A percentile compares a stretch with the other conserved stretches of the same genome.
These are phyloP conservation scores for Gila orcuttii DNA, from an alignment of 2,113 vertebrate species.

Conservation along the genomic window DNA sequence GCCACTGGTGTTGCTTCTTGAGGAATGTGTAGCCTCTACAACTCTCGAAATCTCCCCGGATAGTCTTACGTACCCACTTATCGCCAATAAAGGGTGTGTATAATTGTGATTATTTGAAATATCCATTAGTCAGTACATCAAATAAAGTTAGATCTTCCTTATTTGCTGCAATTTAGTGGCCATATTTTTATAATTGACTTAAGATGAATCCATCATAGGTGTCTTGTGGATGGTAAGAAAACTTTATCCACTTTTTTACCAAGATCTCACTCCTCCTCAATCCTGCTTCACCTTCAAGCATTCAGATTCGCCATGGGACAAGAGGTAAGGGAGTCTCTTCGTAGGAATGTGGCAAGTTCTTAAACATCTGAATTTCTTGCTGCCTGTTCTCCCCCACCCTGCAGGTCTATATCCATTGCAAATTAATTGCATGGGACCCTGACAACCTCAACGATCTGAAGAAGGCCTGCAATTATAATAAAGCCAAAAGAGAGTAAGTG, in stretches of 20 bases:
- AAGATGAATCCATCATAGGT: slow-evolving; percentile 61
- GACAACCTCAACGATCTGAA: slow-evolving; percentile 57
- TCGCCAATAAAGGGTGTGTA: slow-evolving; percentile 76
- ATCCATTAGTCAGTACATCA: background rate
- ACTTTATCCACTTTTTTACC: slow-evolving; percentile 71
- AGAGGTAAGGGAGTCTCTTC: slow-evolving; percentile 56
- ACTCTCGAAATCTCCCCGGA: slow-evolving; percentile 52
- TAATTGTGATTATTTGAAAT: background rate
- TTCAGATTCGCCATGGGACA: slow-evolving; percentile 67
- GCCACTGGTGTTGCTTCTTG: slow-evolving; percentile 74
- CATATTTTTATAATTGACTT: background rate
- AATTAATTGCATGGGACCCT: slow-evolving; percentile 75
- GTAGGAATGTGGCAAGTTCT: background rate
- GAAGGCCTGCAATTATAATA: slow-evolving; percentile 78
- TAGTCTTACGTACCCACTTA: slow-evolving; percentile 66
- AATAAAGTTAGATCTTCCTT: too few species aligned
- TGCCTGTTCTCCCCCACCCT: too few species aligned
- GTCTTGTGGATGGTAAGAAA: slow-evolving; percentile 71
- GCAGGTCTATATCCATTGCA: slow-evolving; percentile 80
- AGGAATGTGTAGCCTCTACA: slow-evolving; percentile 74
- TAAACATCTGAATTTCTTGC: background rate
- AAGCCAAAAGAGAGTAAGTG: slow-evolving; percentile 65
- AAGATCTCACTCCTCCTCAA: slow-evolving; percentile 63
- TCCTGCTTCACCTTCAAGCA: slow-evolving; percentile 73
- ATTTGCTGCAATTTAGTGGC: background rate